Conservation (phyloP, 2,797 vertebrate genomes). For the Pseudotriccus pelzelni region DNA sequence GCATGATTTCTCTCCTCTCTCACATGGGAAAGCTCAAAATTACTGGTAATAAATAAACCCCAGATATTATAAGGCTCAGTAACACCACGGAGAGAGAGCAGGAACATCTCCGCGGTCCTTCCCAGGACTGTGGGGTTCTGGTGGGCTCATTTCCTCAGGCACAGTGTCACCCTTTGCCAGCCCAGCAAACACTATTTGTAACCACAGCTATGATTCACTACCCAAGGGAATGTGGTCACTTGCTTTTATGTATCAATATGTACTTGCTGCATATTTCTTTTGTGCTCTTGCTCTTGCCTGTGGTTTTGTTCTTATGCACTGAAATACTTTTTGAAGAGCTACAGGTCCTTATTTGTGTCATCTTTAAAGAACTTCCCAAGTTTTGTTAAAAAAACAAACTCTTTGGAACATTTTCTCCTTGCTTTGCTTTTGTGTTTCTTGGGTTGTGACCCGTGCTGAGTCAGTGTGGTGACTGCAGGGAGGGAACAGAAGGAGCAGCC, state of each 20-base stretch:
- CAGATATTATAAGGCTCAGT: background rate
- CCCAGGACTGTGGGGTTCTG: background rate
- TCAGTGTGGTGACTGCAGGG: background rate
- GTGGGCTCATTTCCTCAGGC: background rate
- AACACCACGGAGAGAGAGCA: background rate
- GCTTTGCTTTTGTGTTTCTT: background rate
- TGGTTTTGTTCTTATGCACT: background rate
- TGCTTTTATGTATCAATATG: background rate
- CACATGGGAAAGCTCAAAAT: background rate
- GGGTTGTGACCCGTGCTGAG: background rate
- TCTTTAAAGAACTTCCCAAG: background rate
- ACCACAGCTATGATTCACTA: background rate
- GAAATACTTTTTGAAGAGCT: background rate
- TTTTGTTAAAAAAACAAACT: background rate
- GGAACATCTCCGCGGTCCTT: background rate
- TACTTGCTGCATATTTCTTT: background rate
- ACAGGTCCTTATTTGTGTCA: background rate
- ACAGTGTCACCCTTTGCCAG: background rate
- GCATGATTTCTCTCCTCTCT: background rate
- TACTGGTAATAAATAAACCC: background rate
- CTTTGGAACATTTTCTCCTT: background rate
- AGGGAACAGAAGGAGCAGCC: rapidly evolving
- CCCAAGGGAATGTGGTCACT: background rate
- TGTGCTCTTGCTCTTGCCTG: background rate
- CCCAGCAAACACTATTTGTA: background rate